Percentiles rank a stretch among this genome's conserved stretches.
phyloP scores from a whole-genome alignment of 2,113 vertebrate genomes.

The Tursiops truncatus region DNA sequence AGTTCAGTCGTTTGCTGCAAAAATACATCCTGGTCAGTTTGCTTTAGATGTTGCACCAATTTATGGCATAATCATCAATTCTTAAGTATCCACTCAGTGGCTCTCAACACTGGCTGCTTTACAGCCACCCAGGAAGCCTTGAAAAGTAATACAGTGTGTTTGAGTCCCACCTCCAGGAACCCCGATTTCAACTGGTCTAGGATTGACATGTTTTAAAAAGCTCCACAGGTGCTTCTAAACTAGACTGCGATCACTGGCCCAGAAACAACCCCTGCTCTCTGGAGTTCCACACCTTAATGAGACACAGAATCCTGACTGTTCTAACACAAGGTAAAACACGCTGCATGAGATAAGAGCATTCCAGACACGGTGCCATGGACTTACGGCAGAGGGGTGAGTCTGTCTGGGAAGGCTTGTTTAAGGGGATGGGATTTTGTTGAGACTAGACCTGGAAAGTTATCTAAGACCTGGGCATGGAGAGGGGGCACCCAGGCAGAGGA shows the following conservation, averaged over 20 bases:
- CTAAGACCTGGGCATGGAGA: neutral
- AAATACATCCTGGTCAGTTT: neutral
- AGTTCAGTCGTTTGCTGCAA: neutral
- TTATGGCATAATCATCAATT: neutral
- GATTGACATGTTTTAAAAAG: neutral
- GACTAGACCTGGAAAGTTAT: neutral
- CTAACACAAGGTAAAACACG: neutral
- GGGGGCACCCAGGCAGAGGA: neutral
- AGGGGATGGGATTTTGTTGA: neutral
- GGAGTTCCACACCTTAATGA: neutral
- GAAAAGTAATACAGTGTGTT: neutral
- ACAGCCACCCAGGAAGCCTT: neutral
- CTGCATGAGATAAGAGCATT: neutral
- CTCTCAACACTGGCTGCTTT: neutral
- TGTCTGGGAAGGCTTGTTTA: neutral
- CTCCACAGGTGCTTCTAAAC: neutral
- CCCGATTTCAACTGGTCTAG: neutral
- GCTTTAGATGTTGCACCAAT: neutral
- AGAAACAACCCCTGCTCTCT: neutral
- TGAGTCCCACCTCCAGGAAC: neutral
- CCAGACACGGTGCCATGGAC: neutral
- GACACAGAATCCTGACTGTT: neutral
- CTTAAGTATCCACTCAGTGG: neutral
- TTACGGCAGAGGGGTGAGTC: neutral
- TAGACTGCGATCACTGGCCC: neutral